Evolutionary conservation across 2,113 vertebrate species (phyloP).

Genomic region (Diadophis punctatus): DNA sequence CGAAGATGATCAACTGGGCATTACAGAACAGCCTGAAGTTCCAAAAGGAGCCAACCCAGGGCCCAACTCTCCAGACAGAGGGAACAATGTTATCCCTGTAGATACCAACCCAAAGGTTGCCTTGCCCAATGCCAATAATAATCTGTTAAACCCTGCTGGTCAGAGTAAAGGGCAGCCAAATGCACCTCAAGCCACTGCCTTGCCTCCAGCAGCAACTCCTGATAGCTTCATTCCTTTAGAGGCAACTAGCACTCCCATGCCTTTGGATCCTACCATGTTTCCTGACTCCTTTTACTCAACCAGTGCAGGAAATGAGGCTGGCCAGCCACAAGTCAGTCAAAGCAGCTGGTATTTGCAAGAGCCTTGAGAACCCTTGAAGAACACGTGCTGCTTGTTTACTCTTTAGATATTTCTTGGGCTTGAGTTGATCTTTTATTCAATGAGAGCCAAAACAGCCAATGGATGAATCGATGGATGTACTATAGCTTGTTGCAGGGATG

Average conservation of each 20-base stretch:
- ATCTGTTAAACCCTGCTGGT: constrained; percentile 34
- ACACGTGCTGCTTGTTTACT: not conserved
- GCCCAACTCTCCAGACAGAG: not conserved
- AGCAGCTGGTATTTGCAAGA: constrained; percentile 49
- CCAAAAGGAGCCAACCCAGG: constrained; percentile 2
- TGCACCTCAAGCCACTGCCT: constrained; percentile 9
- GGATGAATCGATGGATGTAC: constrained; percentile 36
- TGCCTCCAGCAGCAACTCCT: constrained; percentile 30
- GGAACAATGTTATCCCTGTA: constrained; percentile 24
- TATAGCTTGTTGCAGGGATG: constrained; percentile 38
- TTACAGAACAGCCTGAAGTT: constrained; percentile 37
- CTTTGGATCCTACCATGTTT: constrained; percentile 19
- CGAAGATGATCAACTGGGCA: constrained; percentile 50
- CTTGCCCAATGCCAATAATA: constrained; percentile 26
- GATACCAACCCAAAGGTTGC: constrained; percentile 14
- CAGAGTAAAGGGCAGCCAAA: constrained; percentile 15
- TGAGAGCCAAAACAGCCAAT: constrained; percentile 28
- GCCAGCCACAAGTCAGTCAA: constrained; percentile 18
- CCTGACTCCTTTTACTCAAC: constrained; percentile 11
- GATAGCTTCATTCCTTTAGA: constrained; percentile 30
- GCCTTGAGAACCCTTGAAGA: constrained; percentile 7
- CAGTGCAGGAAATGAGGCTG: constrained; percentile 17
- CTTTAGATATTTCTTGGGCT: constrained; percentile 16
- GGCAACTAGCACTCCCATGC: constrained; percentile 6
- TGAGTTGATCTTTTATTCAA: constrained; percentile 18